phyloP scores from a whole-genome alignment of 1,140 invertebrate genomes.

The Heliconius congener region DNA sequence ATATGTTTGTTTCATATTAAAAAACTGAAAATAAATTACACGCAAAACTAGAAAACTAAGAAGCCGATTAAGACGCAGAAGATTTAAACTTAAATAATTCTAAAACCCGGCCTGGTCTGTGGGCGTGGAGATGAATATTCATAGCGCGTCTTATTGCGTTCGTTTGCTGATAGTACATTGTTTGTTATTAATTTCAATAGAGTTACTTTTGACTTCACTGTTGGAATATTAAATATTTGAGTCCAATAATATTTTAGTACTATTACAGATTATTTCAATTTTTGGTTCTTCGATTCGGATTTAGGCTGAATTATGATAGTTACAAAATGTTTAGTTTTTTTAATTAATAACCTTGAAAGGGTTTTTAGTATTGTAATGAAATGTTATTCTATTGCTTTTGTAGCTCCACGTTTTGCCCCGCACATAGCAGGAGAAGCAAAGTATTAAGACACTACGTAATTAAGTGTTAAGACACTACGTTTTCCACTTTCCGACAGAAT shows the following conservation, averaged over 20 bases:
- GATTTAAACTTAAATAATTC: conserved; percentile 32
- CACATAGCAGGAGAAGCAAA: not conserved
- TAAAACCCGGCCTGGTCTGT: conserved; percentile 29
- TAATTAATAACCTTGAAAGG: too few species aligned
- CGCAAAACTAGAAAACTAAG: not conserved
- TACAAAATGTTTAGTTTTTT: too few species aligned
- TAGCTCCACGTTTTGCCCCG: not conserved
- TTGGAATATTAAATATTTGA: conserved; percentile 1
- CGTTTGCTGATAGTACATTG: conserved; percentile 60
- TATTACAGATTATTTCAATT: not conserved
- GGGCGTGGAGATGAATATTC: conserved; percentile 70
- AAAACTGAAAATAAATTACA: not conserved
- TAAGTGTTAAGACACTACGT: too few species aligned
- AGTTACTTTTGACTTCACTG: conserved; percentile 21
- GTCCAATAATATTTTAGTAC: conserved; percentile 6
- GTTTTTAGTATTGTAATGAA: too few species aligned
- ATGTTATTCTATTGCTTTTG: not conserved
- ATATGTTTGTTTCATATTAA: too few species aligned
- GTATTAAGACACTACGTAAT: too few species aligned
- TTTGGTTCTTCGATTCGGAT: not conserved
- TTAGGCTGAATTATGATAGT: not conserved
- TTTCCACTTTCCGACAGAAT: too few species aligned
- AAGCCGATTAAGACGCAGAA: conserved; percentile 12
- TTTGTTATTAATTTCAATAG: conserved; percentile 58
- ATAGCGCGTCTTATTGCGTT: conserved; percentile 62